Base-by-base conservation (phyloP, 2,797 vertebrate species). In the Argentina silus region DNA sequence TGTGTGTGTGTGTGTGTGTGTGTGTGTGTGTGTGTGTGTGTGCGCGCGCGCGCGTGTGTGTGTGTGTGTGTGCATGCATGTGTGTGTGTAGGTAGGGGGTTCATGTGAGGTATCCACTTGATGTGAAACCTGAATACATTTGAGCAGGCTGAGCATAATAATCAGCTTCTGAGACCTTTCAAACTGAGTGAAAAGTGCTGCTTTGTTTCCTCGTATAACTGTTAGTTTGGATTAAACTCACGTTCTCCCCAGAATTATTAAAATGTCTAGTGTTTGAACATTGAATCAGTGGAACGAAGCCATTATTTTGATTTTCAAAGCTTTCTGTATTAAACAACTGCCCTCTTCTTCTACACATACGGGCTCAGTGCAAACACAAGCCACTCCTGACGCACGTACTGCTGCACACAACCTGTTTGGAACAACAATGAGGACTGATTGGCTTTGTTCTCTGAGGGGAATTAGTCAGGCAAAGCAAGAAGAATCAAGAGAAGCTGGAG, bases 341-440 rank as follows among this genome's bases (percentile, higher is more conserved):
- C 10, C 6, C 12, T 27, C 15, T 48, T 51, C 21, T 27, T 27
- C 15, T 48, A 67, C 21, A 15, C 47, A 51, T 27, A 51, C 19
- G 12, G 10, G 45, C 21, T 3, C 7, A 21, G 5, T 14, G 21
- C 5, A 65, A 48, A 66, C 12, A 42, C 12, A n/a, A 50, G 10
- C 21, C 3, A 67, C 11, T 51, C 6, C 48, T 27, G 6, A 15
- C 47, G 21, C 56, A 59, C 17, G 23, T 21, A 12, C 60, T 51
- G 15, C 8, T 64, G 9, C 15, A 17, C 43, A 44, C 44, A 17
- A 27, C 47, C 65, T 67, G 45, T 67, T 69, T 21, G n/a, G 36
- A 69, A 56, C 36, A 69, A 69, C 53, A 68, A 56, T 27, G 17
- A 56, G 0, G 17, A 4, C 17, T 57, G 67, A 69, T 69, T 57